These are phyloP conservation scores for Thera britannica DNA, from an alignment of 2,888 invertebrate genomes.

Conservation along the genomic window DNA sequence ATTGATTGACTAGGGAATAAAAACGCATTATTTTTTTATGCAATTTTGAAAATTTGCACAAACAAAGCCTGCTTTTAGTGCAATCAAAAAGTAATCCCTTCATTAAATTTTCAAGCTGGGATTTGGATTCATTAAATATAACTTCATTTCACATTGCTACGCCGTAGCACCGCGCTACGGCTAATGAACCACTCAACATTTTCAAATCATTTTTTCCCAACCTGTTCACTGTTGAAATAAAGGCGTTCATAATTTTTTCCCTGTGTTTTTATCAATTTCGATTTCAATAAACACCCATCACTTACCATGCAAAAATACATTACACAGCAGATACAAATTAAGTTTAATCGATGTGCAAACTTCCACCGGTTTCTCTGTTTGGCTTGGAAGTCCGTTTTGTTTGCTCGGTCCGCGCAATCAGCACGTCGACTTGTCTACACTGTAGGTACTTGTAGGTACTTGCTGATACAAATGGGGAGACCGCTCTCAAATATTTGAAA, in stretches of 20 bases:
- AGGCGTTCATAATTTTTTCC: no score
- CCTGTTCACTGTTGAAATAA: no score
- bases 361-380: conserved; percentile 52
- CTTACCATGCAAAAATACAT: conserved; percentile 10
- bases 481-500: neutral
- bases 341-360: conserved; percentile 48
- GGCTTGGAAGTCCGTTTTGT: conserved; percentile 61
- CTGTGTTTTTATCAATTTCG: neutral
- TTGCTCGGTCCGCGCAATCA: conserved; percentile 69
- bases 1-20: neutral
- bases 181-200: no score
- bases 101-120: neutral
- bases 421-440: conserved; percentile 39
- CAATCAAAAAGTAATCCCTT: neutral
- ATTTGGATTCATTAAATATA: neutral
- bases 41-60: neutral
- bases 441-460: neutral
- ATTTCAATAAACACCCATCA: neutral
- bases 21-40: neutral
- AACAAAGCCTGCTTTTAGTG: neutral
- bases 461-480: neutral
- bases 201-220: no score
- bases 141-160: neutral
- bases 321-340: conserved; percentile 36
- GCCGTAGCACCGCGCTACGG: neutral